These are phyloP conservation scores for Amyelois transitella DNA, from an alignment of 1,140 invertebrate genomes.

Conservation along the genomic window DNA sequence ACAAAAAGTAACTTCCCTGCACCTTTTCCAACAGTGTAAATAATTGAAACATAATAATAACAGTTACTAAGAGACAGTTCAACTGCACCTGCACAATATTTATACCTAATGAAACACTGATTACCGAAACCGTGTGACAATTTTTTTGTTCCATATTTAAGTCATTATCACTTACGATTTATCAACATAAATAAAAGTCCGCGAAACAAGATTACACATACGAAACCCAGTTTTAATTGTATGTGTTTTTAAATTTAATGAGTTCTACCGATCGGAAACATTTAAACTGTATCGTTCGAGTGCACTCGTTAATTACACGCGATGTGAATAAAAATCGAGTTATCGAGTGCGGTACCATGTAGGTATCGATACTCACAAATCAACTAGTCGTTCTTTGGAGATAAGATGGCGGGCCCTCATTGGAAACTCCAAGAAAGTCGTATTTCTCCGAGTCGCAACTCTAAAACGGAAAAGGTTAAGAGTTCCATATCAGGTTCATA, in stretches of 20 bases:
- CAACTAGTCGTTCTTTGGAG: conserved; percentile 14
- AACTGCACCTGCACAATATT: no score
- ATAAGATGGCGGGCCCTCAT: conserved; percentile 6
- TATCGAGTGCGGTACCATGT: conserved; percentile 16
- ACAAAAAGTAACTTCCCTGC: no score
- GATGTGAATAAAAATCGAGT: conserved; percentile 20
- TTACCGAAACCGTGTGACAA: not conserved
- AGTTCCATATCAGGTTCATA: conserved; percentile 16
- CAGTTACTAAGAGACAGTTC: no score
- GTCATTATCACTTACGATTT: not conserved
- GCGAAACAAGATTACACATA: not conserved
- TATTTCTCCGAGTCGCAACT: conserved; percentile 15
- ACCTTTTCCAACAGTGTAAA: no score
- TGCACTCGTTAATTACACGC: conserved; percentile 28
- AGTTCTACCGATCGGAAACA: conserved; percentile 47
- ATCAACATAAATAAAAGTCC: not conserved
- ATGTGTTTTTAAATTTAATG: conserved; percentile 2
- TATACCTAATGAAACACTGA: conserved; percentile 6
- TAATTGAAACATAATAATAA: no score
- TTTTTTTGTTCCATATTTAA: not conserved
- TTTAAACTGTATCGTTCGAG: conserved; percentile 33
- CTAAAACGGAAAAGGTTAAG: conserved; percentile 21
- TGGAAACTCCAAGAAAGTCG: conserved; percentile 8
- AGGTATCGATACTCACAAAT: conserved; percentile 22
- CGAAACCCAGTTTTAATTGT: conserved; percentile 12